A percentile compares a stretch with the other conserved stretches of the same genome.
Conservation (phyloP, 2,888 invertebrate genomes). For the Nomada ruficornis region DNA sequence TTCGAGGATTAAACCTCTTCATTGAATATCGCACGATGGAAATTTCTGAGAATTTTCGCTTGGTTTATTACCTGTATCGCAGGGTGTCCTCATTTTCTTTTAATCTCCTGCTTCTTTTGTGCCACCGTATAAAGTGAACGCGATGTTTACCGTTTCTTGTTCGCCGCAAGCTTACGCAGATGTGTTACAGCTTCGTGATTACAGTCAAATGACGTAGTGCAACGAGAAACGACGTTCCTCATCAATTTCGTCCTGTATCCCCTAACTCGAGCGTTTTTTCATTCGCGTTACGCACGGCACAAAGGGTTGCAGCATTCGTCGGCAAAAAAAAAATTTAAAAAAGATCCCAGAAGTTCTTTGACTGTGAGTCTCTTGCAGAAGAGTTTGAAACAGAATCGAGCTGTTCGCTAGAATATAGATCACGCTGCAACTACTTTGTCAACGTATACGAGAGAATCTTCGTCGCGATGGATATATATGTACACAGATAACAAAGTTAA, state of each 20-base stretch:
- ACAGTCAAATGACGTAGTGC: constrained; percentile 23
- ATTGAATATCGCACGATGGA: background rate
- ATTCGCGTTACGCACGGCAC: constrained; percentile 40
- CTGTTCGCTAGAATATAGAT: background rate
- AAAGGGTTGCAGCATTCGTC: constrained; percentile 37
- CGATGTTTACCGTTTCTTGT: constrained; percentile 56
- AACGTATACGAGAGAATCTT: background rate
- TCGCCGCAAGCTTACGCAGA: constrained; percentile 6
- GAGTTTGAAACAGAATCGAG: background rate
- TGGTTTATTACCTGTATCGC: background rate
- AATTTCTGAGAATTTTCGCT: background rate
- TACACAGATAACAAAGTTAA: background rate
- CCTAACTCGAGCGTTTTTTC: constrained; percentile 29
- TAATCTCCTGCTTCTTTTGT: constrained; percentile 9
- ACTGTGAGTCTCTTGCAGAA: background rate
- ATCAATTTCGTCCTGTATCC: constrained; percentile 52
- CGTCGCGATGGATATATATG: too few relatives aligned
- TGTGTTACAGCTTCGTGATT: background rate
- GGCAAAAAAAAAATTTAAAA: background rate
- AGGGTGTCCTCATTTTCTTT: background rate
- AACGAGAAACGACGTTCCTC: constrained; percentile 42
- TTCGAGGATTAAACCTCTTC: background rate
- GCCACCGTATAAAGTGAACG: constrained; percentile 16
- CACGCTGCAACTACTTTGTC: background rate
- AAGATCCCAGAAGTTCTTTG: constrained; percentile 8